These are phyloP conservation scores for Brachionus manjavacas DNA, from an alignment of 1,140 invertebrate species.

Conservation along the genomic window DNA sequence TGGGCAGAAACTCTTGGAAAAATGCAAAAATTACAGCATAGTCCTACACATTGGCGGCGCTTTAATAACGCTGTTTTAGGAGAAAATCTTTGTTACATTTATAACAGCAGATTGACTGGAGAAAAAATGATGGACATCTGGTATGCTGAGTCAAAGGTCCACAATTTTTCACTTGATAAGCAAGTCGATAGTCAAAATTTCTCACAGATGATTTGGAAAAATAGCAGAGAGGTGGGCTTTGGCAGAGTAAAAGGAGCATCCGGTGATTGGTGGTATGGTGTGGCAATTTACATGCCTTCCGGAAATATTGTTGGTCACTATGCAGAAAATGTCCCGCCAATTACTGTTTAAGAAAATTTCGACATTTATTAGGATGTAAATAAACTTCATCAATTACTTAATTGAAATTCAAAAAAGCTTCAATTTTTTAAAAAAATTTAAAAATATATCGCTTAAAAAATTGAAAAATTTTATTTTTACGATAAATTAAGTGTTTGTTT, in stretches of 20 bases:
- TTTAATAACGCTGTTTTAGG: conserved; percentile 6
- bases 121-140: conserved; percentile 40
- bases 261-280: conserved; percentile 59
- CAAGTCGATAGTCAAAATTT: conserved; percentile 45
- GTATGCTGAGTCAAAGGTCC: conserved; percentile 8
- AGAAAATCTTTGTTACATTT: conserved; percentile 19
- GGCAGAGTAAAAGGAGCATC: conserved; percentile 61
- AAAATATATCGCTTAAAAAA: neutral
- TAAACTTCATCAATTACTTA: neutral
- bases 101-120: neutral
- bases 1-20: conserved; percentile 17
- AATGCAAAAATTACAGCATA: conserved; percentile 33
- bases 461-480: neutral
- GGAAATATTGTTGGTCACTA: conserved; percentile 30
- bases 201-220: conserved; percentile 64
- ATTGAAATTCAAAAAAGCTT: neutral
- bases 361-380: neutral
- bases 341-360: neutral
- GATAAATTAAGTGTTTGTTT: neutral
- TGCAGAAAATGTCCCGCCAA: conserved; percentile 30
- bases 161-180: conserved; percentile 10
- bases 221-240: conserved; percentile 67
- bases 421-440: neutral
- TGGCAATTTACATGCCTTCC: conserved; percentile 25
- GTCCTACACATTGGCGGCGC: conserved; percentile 25